phyloP scores from a whole-genome alignment of 2,797 vertebrate species.

The Lemur catta region DNA sequence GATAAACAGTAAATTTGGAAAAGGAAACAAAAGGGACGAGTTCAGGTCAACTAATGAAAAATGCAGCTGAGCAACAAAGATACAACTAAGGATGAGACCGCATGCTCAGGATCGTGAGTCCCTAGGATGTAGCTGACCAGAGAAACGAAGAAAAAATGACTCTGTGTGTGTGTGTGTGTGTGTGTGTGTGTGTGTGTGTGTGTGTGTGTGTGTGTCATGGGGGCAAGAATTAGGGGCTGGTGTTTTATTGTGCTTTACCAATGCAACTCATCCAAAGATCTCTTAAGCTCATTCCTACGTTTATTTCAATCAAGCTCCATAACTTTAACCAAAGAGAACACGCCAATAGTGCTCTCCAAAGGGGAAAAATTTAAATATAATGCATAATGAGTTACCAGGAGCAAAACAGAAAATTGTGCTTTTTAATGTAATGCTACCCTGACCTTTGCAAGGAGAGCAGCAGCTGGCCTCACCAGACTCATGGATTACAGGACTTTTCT shows the following conservation, averaged over 20 bases:
- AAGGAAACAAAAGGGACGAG: conserved; percentile 52
- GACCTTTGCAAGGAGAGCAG: conserved; percentile 82
- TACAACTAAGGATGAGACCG: conserved; percentile 63
- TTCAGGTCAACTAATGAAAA: not conserved
- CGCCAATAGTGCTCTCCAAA: conserved; percentile 49
- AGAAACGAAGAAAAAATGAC: not conserved
- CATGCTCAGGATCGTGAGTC: not conserved
- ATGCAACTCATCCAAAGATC: not conserved
- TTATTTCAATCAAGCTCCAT: not conserved
- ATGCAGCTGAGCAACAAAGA: not conserved
- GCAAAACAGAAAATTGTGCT: conserved; percentile 71
- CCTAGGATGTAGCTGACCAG: not conserved
- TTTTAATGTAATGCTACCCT: conserved; percentile 78
- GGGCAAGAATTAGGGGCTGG: fast-evolving
- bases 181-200: no score
- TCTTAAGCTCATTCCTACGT: not conserved
- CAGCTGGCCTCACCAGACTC: conserved; percentile 81
- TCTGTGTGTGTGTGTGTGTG: no score
- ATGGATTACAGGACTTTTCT: conserved; percentile 79
- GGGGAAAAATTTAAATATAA: conserved; percentile 72
- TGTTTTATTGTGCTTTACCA: not conserved
- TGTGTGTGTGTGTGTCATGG: fast-evolving
- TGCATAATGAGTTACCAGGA: conserved; percentile 75
- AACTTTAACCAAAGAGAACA: conserved; percentile 76
- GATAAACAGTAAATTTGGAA: conserved; percentile 65